phyloP scores from a whole-genome alignment of 2,888 invertebrate species.

The Endomychus coccineus region DNA sequence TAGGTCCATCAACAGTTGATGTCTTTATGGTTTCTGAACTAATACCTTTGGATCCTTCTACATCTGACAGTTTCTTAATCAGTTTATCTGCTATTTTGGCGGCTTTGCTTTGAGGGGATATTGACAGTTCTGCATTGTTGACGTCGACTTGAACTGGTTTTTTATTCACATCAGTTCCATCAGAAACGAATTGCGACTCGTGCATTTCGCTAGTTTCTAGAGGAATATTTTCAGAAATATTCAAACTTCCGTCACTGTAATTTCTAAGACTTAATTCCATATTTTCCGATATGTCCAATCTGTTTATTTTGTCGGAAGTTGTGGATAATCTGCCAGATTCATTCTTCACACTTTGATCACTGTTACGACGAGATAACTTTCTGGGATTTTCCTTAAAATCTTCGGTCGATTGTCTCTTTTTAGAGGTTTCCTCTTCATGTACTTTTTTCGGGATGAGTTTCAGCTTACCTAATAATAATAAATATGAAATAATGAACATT shows the following conservation, averaged over 20 bases:
- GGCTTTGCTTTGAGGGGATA: constrained; percentile 32
- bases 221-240: constrained; percentile 11
- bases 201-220: constrained; percentile 6
- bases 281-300: constrained; percentile 32
- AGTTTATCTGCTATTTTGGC: constrained; percentile 36
- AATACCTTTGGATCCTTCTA: too few relatives aligned
- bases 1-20: background rate
- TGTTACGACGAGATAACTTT: constrained; percentile 28
- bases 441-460: constrained; percentile 19
- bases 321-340: constrained; percentile 30
- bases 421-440: constrained; percentile 12
- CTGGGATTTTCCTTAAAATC: constrained; percentile 5
- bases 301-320: constrained; percentile 33
- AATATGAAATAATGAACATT: too few relatives aligned
- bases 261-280: constrained; percentile 33
- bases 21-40: too few relatives aligned
- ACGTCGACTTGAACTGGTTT: constrained; percentile 33
- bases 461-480: constrained; percentile 18
- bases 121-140: constrained; percentile 29
- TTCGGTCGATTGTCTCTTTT: constrained; percentile 3
- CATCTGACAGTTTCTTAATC: constrained; percentile 35
- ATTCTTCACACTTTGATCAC: constrained; percentile 30
- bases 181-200: constrained; percentile 15
- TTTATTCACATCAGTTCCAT: constrained; percentile 21
- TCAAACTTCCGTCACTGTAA: constrained; percentile 7